Evolutionary conservation across 1,140 invertebrate species (phyloP).

Genomic region (Drosophila sp.): DNA sequence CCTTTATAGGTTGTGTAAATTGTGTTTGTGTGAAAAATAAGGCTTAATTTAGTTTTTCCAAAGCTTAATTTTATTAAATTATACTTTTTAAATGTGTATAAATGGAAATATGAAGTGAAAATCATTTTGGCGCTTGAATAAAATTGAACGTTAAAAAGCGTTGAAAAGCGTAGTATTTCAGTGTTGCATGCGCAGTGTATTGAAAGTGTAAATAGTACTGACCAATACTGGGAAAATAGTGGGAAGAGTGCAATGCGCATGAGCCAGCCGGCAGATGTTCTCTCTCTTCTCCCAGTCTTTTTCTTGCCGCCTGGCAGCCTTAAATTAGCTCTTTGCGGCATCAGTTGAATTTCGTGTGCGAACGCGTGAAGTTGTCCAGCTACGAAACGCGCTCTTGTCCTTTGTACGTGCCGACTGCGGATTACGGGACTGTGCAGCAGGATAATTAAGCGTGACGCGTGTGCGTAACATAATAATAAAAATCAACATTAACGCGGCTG

Average conservation of each 20-base stretch:
- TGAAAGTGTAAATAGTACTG: background rate
- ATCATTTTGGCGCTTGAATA: no score
- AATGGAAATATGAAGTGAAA: no score
- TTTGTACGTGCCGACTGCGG: background rate
- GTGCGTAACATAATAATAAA: constrained; percentile 81
- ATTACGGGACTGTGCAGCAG: constrained; percentile 47
- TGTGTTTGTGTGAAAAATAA: no score
- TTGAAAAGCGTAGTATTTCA: constrained; percentile 14
- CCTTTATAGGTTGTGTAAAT: no score
- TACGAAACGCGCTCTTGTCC: constrained; percentile 17
- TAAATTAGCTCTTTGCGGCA: constrained; percentile 65
- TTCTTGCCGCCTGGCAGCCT: constrained; percentile 26
- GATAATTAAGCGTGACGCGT: constrained; percentile 81
- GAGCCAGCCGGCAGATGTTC: constrained; percentile 35
- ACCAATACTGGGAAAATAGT: constrained; percentile 53
- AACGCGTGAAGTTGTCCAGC: constrained; percentile 59
- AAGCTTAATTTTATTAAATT: no score
- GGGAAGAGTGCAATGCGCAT: constrained; percentile 45
- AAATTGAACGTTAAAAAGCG: no score
- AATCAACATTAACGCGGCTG: constrained; percentile 68
- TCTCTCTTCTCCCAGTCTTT: background rate
- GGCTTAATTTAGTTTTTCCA: no score
- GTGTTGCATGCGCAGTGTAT: constrained; percentile 31
- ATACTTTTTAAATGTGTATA: no score
- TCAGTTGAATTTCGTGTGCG: constrained; percentile 55